Conservation (phyloP, 2,888 invertebrate genomes). For the Epinotia bilunana region DNA sequence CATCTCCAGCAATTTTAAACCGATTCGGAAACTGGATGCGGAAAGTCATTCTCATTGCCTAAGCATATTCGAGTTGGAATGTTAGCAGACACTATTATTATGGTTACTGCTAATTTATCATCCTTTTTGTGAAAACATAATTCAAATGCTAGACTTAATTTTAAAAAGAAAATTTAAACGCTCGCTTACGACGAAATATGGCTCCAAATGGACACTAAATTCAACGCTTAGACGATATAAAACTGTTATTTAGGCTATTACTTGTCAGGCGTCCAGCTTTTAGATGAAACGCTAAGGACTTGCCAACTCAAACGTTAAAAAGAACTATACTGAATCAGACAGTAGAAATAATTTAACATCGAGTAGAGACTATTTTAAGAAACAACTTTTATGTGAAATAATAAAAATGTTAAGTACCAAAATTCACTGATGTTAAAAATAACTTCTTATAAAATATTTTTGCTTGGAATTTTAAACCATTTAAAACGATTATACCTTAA, state of each 20-base stretch:
- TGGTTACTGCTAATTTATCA: not conserved
- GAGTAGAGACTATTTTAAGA: not conserved
- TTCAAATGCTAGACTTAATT: constrained; percentile 4
- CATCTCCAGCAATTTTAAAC: constrained; percentile 10
- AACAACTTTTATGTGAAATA: not conserved
- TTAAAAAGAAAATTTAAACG: constrained; percentile 1
- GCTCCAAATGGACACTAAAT: constrained; percentile 38
- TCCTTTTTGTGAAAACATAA: not conserved
- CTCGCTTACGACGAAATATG: constrained; percentile 9
- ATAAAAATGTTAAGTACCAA: not conserved
- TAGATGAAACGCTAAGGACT: constrained; percentile 22
- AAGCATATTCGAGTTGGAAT: not conserved
- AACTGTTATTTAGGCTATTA: constrained; percentile 35
- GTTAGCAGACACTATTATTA: not conserved
- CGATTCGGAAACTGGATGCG: not conserved
- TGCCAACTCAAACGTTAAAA: constrained; percentile 31
- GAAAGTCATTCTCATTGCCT: constrained; percentile 9
- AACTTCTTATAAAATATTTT: no score
- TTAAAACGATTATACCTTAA: not conserved
- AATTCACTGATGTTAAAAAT: no score
- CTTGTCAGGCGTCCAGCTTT: constrained; percentile 43
- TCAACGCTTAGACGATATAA: constrained; percentile 28
- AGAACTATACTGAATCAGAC: constrained; percentile 12
- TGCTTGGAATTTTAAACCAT: no score
- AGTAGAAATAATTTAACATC: not conserved